Base-by-base conservation (phyloP, 2,888 invertebrate genomes). In the Subacronicta megacephala region DNA sequence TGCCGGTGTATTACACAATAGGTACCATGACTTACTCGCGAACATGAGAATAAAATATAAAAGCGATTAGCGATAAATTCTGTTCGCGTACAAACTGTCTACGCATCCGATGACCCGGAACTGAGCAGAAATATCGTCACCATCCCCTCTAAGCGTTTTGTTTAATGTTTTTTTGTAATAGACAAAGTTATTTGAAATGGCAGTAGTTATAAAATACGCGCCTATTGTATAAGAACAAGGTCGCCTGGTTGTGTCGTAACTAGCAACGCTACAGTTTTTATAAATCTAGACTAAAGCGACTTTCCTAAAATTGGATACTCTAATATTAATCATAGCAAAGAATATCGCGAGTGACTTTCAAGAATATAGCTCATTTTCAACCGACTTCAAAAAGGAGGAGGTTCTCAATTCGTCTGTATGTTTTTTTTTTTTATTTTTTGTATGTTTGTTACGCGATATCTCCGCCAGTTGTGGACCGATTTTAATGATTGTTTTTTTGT, bases 1-100 rank as follows among this genome's bases (percentile, higher is more conserved):
- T 89, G 84, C 81, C 80, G 80, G 80, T 84, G 78, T 87, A 78
- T 79, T 80, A 80, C 82, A 81, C 83, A 84, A 84, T 82, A 82
- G 81, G 80, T 80, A 76, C 78, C 78, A 76, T 75, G 79, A 71
- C 70, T 76, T 66, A 75, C 74, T 78, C 43, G 65, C 45, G 61
- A 63, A 70, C 66, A 69, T 66, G 65, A 66, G 60, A 72, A 68
- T 71, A 66, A 79, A 75, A 65, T 72, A 72, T 64, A 75, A 69
- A 72, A 72, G 65, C 62, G 47, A 69, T 67, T 67, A 74, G 64
- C 33, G 56, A 61, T 62, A 71, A 62, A 75, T 75, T 66, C 51
- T 64, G 59, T 49, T 17, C 59, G 61, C 58, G 65, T 64, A 42
- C 47, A 46, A 47, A 45, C 36, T 67, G 46, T 59, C 58, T 44